phyloP scores from a whole-genome alignment of 1,140 invertebrate genomes.

The Schlechtendalia chinensis region DNA sequence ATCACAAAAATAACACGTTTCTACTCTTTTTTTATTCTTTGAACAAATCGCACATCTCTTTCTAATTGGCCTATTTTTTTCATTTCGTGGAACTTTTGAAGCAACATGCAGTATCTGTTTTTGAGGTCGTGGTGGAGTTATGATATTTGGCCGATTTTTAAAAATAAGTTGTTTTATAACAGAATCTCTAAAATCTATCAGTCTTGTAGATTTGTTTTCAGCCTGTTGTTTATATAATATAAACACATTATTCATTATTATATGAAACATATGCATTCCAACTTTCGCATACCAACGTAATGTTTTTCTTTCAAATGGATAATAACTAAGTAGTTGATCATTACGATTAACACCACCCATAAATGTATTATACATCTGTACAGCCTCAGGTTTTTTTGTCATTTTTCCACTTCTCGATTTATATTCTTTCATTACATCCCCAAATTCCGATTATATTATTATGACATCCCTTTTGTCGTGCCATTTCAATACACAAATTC shows the following conservation, averaged over 20 bases:
- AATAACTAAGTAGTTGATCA: conserved; percentile 32
- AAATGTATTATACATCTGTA: conserved; percentile 19
- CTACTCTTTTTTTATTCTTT: background rate
- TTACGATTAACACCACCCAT: conserved; percentile 13
- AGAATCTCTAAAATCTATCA: conserved; percentile 28
- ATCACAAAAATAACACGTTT: background rate
- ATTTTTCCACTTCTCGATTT: background rate
- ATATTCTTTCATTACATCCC: background rate
- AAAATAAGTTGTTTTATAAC: background rate
- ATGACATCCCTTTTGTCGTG: conserved; percentile 27
- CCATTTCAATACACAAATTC: conserved; percentile 17
- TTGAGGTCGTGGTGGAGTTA: background rate
- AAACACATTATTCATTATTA: conserved; percentile 18
- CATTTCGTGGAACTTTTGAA: conserved; percentile 9
- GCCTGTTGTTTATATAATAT: conserved; percentile 10
- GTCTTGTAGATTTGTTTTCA: background rate
- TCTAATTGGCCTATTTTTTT: conserved; percentile 1
- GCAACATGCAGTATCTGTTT: background rate
- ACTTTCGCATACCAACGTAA: background rate
- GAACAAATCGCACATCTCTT: conserved; percentile 9
- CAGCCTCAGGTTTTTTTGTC: background rate
- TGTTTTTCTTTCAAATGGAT: conserved; percentile 18
- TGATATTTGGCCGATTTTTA: conserved; percentile 10
- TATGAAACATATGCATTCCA: conserved; percentile 2
- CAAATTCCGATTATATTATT: conserved; percentile 8